Percentiles rank a stretch among this genome's conserved stretches.
Conservation (phyloP, 64 coral and sea anemone genomes). For the Montipora efflorescens region DNA sequence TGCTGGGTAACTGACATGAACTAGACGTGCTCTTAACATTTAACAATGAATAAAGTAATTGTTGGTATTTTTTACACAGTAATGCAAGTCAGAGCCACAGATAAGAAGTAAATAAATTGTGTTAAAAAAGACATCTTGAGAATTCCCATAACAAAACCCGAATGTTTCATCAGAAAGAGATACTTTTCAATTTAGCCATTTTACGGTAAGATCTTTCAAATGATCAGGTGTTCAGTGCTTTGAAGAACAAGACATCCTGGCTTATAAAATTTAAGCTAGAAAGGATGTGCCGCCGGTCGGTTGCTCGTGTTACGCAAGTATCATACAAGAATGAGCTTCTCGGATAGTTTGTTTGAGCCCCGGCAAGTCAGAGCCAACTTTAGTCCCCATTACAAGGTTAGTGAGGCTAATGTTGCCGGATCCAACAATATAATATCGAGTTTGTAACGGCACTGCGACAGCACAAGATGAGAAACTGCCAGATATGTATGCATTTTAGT, state of each 20-base stretch:
- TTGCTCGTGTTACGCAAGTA: no score
- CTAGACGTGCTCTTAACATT: not conserved
- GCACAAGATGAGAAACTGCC: no score
- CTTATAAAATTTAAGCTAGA: not conserved
- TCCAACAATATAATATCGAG: not conserved
- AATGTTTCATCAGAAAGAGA: not conserved
- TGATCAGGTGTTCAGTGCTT: not conserved
- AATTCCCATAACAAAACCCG: conserved; percentile 37
- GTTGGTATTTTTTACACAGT: not conserved
- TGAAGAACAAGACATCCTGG: not conserved
- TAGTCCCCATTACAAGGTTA: not conserved
- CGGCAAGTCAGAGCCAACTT: no score
- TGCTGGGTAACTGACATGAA: not conserved
- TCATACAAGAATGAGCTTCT: not conserved
- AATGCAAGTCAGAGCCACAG: not conserved
- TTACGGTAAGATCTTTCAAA: not conserved
- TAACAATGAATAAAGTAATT: not conserved
- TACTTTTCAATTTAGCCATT: conserved; percentile 5
- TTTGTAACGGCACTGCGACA: not conserved
- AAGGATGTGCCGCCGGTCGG: no score
- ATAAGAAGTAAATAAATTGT: conserved; percentile 8
- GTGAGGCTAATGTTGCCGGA: not conserved
- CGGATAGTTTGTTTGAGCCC: not conserved
- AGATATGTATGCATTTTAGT: conserved; percentile 19
- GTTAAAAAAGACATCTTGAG: conserved; percentile 11